These are phyloP conservation scores for Myotis brandtii DNA, from an alignment of 2,113 vertebrate species.

Conservation along the genomic window DNA sequence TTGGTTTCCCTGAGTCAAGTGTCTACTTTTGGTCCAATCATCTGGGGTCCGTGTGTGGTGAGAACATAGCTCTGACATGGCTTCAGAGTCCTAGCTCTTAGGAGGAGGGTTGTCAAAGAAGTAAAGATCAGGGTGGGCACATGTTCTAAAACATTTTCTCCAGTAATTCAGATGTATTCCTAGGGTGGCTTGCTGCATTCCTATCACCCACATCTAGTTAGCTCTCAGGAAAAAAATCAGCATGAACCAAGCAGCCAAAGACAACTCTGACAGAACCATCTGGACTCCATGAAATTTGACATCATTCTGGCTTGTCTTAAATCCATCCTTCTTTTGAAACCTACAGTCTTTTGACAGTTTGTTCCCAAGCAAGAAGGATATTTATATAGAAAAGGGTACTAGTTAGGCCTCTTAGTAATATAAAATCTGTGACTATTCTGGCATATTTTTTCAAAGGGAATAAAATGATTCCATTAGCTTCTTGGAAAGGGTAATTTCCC, in stretches of 20 bases:
- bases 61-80: not conserved
- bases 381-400: constrained; percentile 35
- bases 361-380: constrained; percentile 31
- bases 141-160: constrained; percentile 31
- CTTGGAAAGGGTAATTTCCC: constrained; percentile 51
- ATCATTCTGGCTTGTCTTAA: constrained; percentile 58
- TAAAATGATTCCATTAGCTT: constrained; percentile 46
- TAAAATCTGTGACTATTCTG: constrained; percentile 32
- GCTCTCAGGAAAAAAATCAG: constrained; percentile 15
- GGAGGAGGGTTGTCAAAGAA: not conserved
- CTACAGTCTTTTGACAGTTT: constrained; percentile 57
- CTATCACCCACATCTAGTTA: constrained; percentile 41
- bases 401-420: constrained; percentile 44
- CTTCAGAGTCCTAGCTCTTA: not conserved
- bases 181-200: not conserved
- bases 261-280: constrained; percentile 63
- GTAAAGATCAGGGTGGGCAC: not conserved
- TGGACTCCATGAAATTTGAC: constrained; percentile 58
- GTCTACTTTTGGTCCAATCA: constrained; percentile 29
- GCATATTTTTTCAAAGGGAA: constrained; percentile 46
- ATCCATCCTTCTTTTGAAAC: constrained; percentile 58
- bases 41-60: not conserved
- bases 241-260: constrained; percentile 52
- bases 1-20: not conserved
- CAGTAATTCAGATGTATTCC: not conserved